phyloP scores from a whole-genome alignment of 2,888 invertebrate genomes.

The Mesochorus sp. region DNA sequence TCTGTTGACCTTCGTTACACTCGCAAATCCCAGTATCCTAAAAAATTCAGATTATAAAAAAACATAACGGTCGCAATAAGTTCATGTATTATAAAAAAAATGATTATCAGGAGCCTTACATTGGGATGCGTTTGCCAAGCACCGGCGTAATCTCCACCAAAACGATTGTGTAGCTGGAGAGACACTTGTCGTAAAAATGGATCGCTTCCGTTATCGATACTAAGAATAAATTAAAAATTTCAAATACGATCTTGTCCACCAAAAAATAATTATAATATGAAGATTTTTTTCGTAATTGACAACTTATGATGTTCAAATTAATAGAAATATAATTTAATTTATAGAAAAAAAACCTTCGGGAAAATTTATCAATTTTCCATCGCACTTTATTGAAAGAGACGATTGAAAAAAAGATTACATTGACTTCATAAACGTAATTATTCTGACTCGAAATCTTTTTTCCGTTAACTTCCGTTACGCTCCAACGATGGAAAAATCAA shows the following conservation, averaged over 20 bases:
- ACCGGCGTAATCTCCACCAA: constrained; percentile 75
- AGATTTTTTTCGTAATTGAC: too few relatives aligned
- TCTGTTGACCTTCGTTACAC: constrained; percentile 81
- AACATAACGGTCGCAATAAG: not conserved
- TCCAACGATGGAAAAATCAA: too few relatives aligned
- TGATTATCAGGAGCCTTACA: constrained; percentile 59
- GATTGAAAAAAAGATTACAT: too few relatives aligned
- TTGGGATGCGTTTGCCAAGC: constrained; percentile 76
- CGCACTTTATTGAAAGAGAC: too few relatives aligned
- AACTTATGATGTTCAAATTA: too few relatives aligned
- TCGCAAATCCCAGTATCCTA: constrained; percentile 83
- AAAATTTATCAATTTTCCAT: too few relatives aligned
- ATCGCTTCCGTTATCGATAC: constrained; percentile 73
- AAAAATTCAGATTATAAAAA: constrained; percentile 50
- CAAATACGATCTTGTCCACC: too few relatives aligned
- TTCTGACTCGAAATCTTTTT: not conserved
- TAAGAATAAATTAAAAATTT: constrained; percentile 43
- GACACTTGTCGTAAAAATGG: constrained; percentile 74
- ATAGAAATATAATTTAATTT: not conserved
- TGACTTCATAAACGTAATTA: not conserved
- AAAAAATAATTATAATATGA: too few relatives aligned
- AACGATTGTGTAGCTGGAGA: constrained; percentile 74
- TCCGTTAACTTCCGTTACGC: not conserved
- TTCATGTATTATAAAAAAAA: not conserved
- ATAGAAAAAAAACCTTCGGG: not conserved